Evolutionary conservation across 2,113 vertebrate genomes (phyloP).

Genomic region (Coturnix japonica): DNA sequence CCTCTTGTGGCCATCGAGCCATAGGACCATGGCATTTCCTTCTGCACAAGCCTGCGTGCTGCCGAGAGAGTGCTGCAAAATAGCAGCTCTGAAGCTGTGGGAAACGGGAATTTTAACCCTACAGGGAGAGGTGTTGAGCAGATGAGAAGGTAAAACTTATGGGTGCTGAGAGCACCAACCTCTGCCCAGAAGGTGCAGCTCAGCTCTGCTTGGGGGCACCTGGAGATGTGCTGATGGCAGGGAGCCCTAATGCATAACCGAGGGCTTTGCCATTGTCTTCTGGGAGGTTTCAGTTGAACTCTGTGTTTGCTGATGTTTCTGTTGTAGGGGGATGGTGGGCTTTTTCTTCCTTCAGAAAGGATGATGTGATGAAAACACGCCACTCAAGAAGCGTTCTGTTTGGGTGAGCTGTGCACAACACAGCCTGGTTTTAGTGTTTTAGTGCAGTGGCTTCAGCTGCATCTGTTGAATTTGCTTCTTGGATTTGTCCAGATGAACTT

Average conservation of each 20-base stretch:
- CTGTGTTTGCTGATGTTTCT: background rate
- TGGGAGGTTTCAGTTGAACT: background rate
- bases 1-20: slow-evolving; percentile 57
- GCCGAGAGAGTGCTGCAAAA: background rate
- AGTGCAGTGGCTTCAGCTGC: too few relatives aligned
- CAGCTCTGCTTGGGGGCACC: rapidly evolving
- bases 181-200: background rate
- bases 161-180: rapidly evolving
- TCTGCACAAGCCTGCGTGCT: background rate
- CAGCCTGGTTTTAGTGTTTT: background rate
- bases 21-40: slow-evolving; percentile 65
- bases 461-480: background rate
- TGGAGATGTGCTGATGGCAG: background rate
- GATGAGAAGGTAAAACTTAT: background rate
- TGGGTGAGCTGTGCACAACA: background rate
- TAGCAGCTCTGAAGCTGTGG: slow-evolving; percentile 13
- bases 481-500: background rate
- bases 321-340: rapidly evolving
- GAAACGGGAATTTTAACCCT: slow-evolving; percentile 41
- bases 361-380: background rate
- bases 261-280: background rate
- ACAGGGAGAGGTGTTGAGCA: background rate
- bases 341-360: background rate
- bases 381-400: background rate
- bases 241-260: background rate